phyloP scores from a whole-genome alignment of 2,797 vertebrate genomes.

The Anguilla anguilla region DNA sequence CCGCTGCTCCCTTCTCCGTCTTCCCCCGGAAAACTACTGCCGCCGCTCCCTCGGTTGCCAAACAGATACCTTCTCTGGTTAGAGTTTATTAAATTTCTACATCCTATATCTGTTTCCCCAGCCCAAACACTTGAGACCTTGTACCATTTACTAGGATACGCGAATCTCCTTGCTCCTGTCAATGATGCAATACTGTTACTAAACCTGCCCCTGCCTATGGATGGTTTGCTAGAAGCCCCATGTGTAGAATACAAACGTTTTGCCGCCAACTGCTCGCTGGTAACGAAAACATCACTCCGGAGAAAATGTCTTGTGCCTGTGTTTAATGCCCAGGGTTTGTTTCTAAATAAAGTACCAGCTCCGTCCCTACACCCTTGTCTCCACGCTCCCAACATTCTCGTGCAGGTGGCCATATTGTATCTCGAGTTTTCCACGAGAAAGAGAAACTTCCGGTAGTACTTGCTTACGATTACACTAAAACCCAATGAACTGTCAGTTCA shows the following conservation, averaged over 20 bases:
- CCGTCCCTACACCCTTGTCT: conserved; percentile 49
- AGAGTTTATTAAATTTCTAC: neutral
- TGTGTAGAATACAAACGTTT: conserved; percentile 41
- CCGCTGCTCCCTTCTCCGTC: conserved; percentile 68
- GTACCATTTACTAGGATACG: conserved; percentile 50
- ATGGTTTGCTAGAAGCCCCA: conserved; percentile 17
- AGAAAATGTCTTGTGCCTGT: conserved; percentile 4
- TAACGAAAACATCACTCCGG: conserved; percentile 1
- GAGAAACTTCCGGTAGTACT: conserved; percentile 47
- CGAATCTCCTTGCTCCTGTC: conserved; percentile 40
- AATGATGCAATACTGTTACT: conserved; percentile 13
- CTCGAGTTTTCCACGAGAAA: conserved; percentile 57
- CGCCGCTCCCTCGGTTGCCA: conserved; percentile 62
- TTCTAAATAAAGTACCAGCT: neutral
- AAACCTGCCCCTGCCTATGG: conserved; percentile 22
- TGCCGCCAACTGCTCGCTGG: conserved; percentile 1
- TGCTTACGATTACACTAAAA: conserved; percentile 47
- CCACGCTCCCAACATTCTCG: conserved; percentile 63
- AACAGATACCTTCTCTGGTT: conserved; percentile 56
- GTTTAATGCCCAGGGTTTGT: neutral
- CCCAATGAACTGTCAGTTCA: too few species aligned
- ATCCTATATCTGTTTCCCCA: neutral
- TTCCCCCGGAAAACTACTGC: conserved; percentile 68
- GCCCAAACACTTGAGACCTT: conserved; percentile 43
- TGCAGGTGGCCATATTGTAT: conserved; percentile 75